phyloP scores from a whole-genome alignment of 1,140 invertebrate species.

The Drosophila lowei region DNA sequence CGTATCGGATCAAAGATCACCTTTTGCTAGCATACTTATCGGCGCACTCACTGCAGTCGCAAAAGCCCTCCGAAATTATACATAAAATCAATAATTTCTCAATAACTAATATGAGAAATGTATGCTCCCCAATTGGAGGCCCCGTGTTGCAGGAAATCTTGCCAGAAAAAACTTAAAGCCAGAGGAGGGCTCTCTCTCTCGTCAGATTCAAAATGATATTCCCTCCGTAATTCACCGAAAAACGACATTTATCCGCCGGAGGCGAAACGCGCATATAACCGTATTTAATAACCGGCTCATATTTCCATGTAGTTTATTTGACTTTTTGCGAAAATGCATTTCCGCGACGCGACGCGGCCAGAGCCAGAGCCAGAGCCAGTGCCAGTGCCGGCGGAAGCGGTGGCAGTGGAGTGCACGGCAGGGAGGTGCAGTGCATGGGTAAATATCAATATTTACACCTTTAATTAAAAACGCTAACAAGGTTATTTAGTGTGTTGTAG shows the following conservation, averaged over 20 bases:
- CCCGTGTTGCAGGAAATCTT: neutral
- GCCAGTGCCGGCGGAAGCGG: constrained; percentile 20
- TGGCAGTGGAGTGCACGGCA: constrained; percentile 8
- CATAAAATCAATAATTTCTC: no score
- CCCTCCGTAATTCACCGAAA: constrained; percentile 13
- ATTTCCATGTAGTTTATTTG: constrained; percentile 76
- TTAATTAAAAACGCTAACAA: constrained; percentile 83
- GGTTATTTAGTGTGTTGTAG: constrained; percentile 72
- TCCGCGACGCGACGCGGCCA: constrained; percentile 36
- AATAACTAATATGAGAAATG: no score
- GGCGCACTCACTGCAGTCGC: no score
- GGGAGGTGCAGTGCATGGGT: constrained; percentile 50
- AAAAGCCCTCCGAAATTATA: neutral
- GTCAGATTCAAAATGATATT: neutral
- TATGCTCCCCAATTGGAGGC: no score
- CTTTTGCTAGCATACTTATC: no score
- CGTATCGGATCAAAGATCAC: no score
- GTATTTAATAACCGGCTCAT: constrained; percentile 62
- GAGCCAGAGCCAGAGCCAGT: no score
- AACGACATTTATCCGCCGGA: constrained; percentile 22
- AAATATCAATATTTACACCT: constrained; percentile 83
- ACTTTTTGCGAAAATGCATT: constrained; percentile 73
- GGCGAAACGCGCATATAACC: constrained; percentile 26
- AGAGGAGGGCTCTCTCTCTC: no score
- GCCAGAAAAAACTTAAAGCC: no score